Conservation (phyloP, 2,113 vertebrate species). For the Pyrgilauda ruficollis region DNA sequence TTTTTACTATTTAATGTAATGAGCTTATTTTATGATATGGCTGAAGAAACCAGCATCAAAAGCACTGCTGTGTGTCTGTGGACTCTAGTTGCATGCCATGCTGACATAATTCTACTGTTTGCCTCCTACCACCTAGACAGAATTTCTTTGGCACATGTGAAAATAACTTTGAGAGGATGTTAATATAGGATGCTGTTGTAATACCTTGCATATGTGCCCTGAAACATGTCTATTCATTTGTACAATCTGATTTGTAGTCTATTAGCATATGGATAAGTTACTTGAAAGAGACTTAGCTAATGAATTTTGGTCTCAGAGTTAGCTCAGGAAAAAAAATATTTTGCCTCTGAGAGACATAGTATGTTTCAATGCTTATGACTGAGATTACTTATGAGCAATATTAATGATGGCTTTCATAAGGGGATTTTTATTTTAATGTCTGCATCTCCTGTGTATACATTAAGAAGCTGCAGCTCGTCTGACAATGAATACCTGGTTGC, state of each 20-base stretch:
- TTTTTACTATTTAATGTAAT: not conserved
- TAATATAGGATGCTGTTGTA: not conserved
- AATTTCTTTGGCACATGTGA: not conserved
- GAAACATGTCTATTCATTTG: not conserved
- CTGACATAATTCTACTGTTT: not conserved
- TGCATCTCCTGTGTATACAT: rapidly evolving
- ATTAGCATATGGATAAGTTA: not conserved
- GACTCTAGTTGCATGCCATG: not conserved
- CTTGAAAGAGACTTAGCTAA: not conserved
- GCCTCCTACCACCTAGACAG: not conserved
- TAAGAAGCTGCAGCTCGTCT: not conserved
- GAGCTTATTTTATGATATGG: not conserved
- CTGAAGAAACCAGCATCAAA: not conserved
- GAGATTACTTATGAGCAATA: not conserved
- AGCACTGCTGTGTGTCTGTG: not conserved
- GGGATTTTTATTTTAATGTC: not conserved
- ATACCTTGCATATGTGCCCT: not conserved
- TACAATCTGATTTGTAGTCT: not conserved
- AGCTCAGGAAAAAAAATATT: not conserved
- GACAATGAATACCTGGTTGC: not conserved
- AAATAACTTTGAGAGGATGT: not conserved
- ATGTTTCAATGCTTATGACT: not conserved
- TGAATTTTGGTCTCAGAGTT: not conserved
- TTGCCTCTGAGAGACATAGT: not conserved
- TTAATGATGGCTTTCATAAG: not conserved